These are phyloP conservation scores for Meteorus sp. DNA, from an alignment of 1,140 invertebrate genomes.

Conservation along the genomic window DNA sequence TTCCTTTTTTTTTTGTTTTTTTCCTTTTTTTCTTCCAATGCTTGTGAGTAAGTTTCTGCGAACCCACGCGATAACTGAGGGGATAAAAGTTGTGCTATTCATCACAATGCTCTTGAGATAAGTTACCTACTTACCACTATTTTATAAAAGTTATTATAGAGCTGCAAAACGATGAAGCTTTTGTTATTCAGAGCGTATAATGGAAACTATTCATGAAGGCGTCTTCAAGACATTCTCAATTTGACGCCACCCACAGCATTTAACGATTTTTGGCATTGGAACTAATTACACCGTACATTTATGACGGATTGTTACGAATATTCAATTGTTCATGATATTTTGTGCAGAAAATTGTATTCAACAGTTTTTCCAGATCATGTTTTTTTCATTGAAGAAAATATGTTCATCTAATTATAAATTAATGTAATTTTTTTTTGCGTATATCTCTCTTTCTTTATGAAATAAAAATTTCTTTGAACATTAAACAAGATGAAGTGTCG, in stretches of 20 bases:
- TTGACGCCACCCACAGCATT: background rate
- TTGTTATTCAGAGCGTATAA: slow-evolving; percentile 4
- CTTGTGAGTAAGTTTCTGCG: background rate
- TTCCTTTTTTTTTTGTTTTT: too few relatives aligned
- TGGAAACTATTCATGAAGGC: slow-evolving; percentile 5
- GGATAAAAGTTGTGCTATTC: slow-evolving; percentile 24
- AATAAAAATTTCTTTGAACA: too few relatives aligned
- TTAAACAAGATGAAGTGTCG: too few relatives aligned
- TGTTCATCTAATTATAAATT: too few relatives aligned
- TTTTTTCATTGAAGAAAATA: too few relatives aligned
- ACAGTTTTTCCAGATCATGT: too few relatives aligned
- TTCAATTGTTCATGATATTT: too few relatives aligned
- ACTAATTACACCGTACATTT: slow-evolving; percentile 9
- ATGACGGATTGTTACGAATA: too few relatives aligned
- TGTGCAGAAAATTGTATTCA: too few relatives aligned
- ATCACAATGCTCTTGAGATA: slow-evolving; percentile 21
- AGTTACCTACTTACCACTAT: slow-evolving; percentile 23
- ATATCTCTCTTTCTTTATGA: too few relatives aligned
- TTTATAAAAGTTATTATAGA: slow-evolving; percentile 26
- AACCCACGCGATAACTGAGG: slow-evolving; percentile 11
- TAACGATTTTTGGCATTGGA: background rate
- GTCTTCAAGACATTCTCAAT: slow-evolving; percentile 6
- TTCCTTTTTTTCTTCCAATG: background rate
- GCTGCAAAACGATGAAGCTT: slow-evolving; percentile 2
- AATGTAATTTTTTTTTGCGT: too few relatives aligned